Percentiles rank a stretch among this genome's conserved stretches.
Conservation (phyloP, 2,888 invertebrate genomes). For the Drosophila bunnanda region DNA sequence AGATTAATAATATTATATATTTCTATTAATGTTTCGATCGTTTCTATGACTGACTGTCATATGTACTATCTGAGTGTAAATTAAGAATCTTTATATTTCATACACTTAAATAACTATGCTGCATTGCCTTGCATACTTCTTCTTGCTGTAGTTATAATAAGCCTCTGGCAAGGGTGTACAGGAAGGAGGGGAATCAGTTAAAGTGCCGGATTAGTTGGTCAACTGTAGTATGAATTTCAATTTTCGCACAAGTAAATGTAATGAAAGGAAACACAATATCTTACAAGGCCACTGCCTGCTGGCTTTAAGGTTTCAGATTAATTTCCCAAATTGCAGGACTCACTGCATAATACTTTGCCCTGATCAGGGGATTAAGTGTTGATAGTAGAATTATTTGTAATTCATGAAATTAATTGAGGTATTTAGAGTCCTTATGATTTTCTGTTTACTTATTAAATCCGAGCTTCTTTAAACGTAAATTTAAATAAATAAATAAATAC, state of each 20-base stretch:
- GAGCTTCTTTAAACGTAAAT: too few species aligned
- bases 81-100: too few species aligned
- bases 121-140: neutral
- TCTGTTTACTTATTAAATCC: too few species aligned
- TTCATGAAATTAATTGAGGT: neutral
- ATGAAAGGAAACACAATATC: constrained; percentile 5
- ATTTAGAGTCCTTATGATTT: neutral
- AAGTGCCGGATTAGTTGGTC: constrained; percentile 30
- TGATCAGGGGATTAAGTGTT: too few species aligned
- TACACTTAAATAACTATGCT: neutral
- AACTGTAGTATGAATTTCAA: constrained; percentile 25
- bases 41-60: neutral
- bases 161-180: neutral
- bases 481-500: neutral
- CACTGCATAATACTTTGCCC: neutral
- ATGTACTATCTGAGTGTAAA: neutral
- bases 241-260: constrained; percentile 12
- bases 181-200: constrained; percentile 8
- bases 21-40: neutral
- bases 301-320: neutral
- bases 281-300: neutral
- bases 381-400: neutral
- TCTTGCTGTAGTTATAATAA: neutral
- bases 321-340: neutral
- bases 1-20: too few species aligned